A percentile compares a stretch with the other conserved stretches of the same genome.
These are phyloP conservation scores for Drosophila bocqueti DNA, from an alignment of 1,140 invertebrate genomes.

Conservation along the genomic window DNA sequence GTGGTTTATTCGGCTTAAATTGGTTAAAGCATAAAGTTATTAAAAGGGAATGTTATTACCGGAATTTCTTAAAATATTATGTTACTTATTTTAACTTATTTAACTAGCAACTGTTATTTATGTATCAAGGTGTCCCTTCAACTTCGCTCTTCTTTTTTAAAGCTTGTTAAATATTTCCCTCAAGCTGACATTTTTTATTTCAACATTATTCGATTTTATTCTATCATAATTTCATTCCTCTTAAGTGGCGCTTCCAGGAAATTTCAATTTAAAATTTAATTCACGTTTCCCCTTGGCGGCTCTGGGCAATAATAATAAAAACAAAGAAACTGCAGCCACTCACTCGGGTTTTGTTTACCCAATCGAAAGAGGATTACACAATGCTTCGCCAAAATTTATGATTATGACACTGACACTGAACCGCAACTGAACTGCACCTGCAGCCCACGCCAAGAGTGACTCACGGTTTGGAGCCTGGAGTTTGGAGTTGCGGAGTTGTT, in stretches of 20 bases:
- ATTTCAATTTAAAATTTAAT: conserved; percentile 29
- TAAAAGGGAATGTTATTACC: too few species aligned
- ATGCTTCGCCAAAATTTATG: conserved; percentile 44
- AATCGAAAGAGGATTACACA: conserved; percentile 56
- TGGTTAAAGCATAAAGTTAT: background rate
- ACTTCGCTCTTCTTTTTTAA: background rate
- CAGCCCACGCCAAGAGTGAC: conserved; percentile 35
- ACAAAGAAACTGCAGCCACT: conserved; percentile 34
- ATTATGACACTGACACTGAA: conserved; percentile 56
- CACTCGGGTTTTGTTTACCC: conserved; percentile 40
- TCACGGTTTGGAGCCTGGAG: conserved; percentile 22
- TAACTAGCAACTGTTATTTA: too few species aligned
- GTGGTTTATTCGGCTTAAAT: background rate
- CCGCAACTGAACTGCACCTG: conserved; percentile 51
- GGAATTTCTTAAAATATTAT: background rate
- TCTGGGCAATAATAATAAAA: conserved; percentile 30
- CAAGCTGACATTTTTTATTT: background rate
- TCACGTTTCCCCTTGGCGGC: conserved; percentile 17
- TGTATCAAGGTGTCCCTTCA: too few species aligned
- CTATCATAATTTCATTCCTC: background rate
- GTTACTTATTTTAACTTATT: background rate
- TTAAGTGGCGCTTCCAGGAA: conserved; percentile 7
- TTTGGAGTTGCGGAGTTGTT: conserved; percentile 10
- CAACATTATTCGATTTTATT: background rate
- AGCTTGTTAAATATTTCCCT: background rate